Evolutionary conservation across 2,113 vertebrate species (phyloP), one percentile per base, ranked within the genome.

Genomic region (Cygnus atratus): DNA sequence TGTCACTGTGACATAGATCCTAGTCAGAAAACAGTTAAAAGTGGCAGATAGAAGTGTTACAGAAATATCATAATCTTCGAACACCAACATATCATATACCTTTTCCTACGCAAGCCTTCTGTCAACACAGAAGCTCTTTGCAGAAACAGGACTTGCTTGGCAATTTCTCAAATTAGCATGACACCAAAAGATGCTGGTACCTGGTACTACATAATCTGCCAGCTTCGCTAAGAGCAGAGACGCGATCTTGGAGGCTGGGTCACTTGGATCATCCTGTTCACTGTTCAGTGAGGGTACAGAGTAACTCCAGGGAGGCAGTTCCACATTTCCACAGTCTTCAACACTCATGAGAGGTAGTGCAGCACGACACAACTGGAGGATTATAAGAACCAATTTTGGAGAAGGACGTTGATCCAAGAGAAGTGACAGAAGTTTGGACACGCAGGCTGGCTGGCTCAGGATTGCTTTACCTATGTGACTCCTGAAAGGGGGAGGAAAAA

Each of bases 391-490:
- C 95, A 99, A 95, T 96, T 99, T 99, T 73, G 99, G 99, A 37
- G 99, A 99, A 3, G 99, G 99, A 65, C 99, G 98, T 84, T 99
- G 99, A 96, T 99, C 99, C 93, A 99, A 97, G 31, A 99, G 98
- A 82, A 99, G 98, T 2, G 99, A 99, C 50, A 99, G 98, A 10
- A 99, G 99, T 91, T 99, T 99, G 80, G 99, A 99, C 68, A 99
- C 99, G n/a, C 99, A 99, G 39, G 99, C 99, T 52, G 99, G 99
- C 95, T 99, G 99, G 96, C 99, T 99, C 72, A 99, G 98, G 97
- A 99, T 99, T 55, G 99, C 99, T 98, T 99, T 99, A 12, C 99
- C 99, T 85, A 99, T 99, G 97, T 99, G 99, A 82, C 99, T 99
- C 98, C 99, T 99, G 96, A 22, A 41, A 91, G 46, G 26, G 11